A percentile compares a stretch with the other conserved stretches of the same genome.
Evolutionary conservation across 2,797 vertebrate species (phyloP).

Genomic region (Coregonus sp.): DNA sequence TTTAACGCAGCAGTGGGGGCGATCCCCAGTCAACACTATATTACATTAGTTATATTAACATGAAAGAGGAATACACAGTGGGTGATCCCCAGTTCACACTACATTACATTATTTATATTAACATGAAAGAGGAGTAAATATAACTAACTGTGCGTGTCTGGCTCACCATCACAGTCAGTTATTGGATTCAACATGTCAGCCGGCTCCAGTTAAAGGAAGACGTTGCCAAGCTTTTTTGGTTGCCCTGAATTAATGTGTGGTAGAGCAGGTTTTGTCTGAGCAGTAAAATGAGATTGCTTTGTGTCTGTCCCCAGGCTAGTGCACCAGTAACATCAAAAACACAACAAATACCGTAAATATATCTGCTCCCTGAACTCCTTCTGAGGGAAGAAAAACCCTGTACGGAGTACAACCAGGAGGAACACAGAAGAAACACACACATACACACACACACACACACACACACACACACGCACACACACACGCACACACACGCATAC

Average conservation of each 20-base stretch:
- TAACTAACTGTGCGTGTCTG: not conserved
- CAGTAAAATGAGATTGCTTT: conserved; percentile 7
- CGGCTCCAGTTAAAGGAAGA: not conserved
- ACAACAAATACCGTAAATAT: not conserved
- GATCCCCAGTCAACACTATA: not conserved
- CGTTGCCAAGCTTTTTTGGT: not conserved
- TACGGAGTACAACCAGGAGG: not conserved
- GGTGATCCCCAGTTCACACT: not conserved
- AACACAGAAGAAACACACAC: not conserved
- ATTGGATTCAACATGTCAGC: conserved; percentile 1
- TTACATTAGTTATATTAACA: conserved; percentile 1
- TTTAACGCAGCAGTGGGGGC: not conserved
- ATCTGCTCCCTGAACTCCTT: conserved; percentile 1
- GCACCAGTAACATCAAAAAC: conserved; percentile 11
- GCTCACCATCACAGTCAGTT: not conserved
- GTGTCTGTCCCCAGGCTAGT: conserved; percentile 8
- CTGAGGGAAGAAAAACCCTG: not conserved
- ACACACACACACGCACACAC: not conserved
- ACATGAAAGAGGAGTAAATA: not conserved
- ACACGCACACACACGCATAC: not conserved
- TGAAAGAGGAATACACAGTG: not conserved
- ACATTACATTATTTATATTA: not conserved
- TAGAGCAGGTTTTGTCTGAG: not conserved
- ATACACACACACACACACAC: not conserved
- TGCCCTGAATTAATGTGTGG: conserved; percentile 2